Conservation (phyloP, 2,797 vertebrate genomes). For the Sebastes itinus region DNA sequence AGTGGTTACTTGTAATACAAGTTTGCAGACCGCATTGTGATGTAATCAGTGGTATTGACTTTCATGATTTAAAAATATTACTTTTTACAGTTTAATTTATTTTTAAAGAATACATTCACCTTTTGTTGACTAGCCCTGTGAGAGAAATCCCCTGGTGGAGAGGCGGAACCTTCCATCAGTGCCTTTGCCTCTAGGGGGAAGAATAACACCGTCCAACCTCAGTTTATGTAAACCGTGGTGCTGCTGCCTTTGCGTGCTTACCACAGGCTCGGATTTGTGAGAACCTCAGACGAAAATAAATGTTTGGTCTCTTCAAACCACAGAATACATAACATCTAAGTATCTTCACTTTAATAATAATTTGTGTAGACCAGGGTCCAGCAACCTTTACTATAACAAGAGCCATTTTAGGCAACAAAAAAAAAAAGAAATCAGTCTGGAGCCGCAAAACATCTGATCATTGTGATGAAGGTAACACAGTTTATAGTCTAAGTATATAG, state of each 20-base stretch:
- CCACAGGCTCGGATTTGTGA: background rate
- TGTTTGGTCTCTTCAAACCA: background rate
- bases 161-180: constrained; percentile 30
- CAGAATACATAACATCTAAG: background rate
- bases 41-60: background rate
- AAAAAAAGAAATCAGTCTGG: no score
- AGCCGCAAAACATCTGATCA: no score
- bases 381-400: no score
- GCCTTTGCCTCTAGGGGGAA: background rate
- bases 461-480: no score
- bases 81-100: background rate
- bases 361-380: no score
- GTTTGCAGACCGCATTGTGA: background rate
- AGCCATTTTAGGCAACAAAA: no score
- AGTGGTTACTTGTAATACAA: background rate
- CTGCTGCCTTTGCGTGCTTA: constrained; percentile 25
- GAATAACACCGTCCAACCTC: background rate
- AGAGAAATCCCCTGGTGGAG: background rate
- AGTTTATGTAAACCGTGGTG: constrained; percentile 14
- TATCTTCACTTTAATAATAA: accelerated
- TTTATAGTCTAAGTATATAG: no score
- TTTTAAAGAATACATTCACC: background rate
- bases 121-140: background rate
- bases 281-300: accelerated
- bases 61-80: background rate